Base-by-base conservation (phyloP, 2,797 vertebrate genomes). In the Manis pentadactyla region DNA sequence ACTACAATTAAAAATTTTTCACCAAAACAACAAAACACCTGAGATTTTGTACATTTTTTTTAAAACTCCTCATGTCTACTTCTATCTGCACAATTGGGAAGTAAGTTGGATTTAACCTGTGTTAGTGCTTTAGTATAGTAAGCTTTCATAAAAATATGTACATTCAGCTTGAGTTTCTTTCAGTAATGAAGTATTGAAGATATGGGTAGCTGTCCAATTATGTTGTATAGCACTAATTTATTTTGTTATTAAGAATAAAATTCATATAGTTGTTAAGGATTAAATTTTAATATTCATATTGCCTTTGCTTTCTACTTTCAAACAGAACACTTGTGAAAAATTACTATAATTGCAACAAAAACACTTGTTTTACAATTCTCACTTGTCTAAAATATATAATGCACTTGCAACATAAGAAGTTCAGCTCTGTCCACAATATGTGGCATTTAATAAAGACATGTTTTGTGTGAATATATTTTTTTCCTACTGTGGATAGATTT, bases 221-320 rank as follows among this genome's bases (percentile, higher is more conserved):
- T 31, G 12, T 14, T 66, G 0, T n/a, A 2, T 1, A 51, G 18
- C 0, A n/a, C 2, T 37, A 25, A 29, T 68, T 61, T 25, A n/a
- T 6, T 91, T 61, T 8, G 0, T 19, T 75, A 19, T 37, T 29
- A 23, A 10, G 4, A 83, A 63, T 61, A 23, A 1, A 69, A 37
- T 21, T 0, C 51, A 34, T 49, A 7, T 5, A 8, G 1, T 17
- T 61, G 21, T 57, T 68, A 19, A 31, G 51, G 5, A 51, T 11
- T 51, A 14, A 49, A 25, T 57, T 37, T 84, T 79, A 4, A 73
- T 42, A 64, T 46, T 51, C 4, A 53, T 1, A 53, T 59, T 63
- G 15, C 2, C 9, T 79, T 89, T 5, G 18, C 7, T 64, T 71
- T 59, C 21, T 39, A 39, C 4, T 25, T 0, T 66, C 51, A 29